A percentile compares a stretch with the other conserved stretches of the same genome.
These are phyloP conservation scores for Acestrorhynchus altus DNA, from an alignment of 2,797 vertebrate genomes.

Conservation along the genomic window DNA sequence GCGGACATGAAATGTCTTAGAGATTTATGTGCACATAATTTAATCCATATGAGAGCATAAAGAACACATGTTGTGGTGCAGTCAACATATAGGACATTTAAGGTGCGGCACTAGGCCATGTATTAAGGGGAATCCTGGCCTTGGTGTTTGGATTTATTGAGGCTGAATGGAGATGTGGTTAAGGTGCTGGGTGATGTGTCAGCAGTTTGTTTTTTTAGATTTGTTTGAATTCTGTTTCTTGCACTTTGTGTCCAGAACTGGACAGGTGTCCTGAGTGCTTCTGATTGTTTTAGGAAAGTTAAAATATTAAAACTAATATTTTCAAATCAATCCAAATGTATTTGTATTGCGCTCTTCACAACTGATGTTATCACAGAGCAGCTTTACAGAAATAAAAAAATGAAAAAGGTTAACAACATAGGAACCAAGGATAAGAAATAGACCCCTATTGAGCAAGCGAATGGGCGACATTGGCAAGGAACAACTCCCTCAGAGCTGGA, in stretches of 20 bases:
- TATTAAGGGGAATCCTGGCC: not conserved
- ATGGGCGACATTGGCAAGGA: no score
- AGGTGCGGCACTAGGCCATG: constrained; percentile 16
- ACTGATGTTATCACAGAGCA: no score
- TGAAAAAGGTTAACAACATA: no score
- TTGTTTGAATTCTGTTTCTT: not conserved
- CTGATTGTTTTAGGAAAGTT: not conserved
- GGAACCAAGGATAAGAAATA: no score
- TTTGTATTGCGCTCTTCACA: no score
- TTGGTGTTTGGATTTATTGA: constrained; percentile 42
- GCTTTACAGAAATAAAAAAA: no score
- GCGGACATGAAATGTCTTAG: constrained; percentile 3
- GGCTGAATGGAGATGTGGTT: constrained; percentile 42
- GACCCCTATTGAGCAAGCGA: no score
- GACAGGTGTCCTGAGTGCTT: not conserved
- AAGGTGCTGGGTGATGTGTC: not conserved
- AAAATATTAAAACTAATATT: no score
- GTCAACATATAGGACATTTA: constrained; percentile 17
- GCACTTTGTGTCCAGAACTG: no score
- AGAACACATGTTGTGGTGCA: constrained; percentile 35
- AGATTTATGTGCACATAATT: constrained; percentile 34
- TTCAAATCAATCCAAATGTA: no score
- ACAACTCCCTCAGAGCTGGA: no score
- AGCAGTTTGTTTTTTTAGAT: not conserved
- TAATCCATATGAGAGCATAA: constrained; percentile 31